Evolutionary conservation across 2,888 invertebrate species (phyloP), one percentile per base, ranked within the genome.

Genomic region (Epicampocera succincta): DNA sequence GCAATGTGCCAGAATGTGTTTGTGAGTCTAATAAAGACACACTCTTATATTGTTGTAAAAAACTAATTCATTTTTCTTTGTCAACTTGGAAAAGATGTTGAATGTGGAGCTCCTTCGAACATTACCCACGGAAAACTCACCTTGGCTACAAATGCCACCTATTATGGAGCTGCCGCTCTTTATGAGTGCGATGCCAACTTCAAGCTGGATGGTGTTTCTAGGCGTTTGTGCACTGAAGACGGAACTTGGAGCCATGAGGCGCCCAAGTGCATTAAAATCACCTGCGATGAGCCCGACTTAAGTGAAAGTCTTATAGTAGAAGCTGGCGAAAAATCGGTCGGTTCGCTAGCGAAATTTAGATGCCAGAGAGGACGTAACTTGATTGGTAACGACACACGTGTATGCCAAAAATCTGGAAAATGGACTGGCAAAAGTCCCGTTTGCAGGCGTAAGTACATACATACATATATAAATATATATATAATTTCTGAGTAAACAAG

Each of bases 161-260:
- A 96, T 89, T 97, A 97, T 86, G 97, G 97, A 0, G 96, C 96
- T 0, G 94, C 96, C 1, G 96, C 94, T 0, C 92, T 97, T 8
- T 98, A 98, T 88, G 95, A 96, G 85, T 98, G 98, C 87, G 93
- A 95, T 75, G 92, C 93, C 2, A 95, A 97, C 87, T 97, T 94
- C 91, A 94, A 95, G 87, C 91, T 97, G 12, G 95, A 95, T 84
- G 97, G 97, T 0, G 95, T 96, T 3, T 95, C 96, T 2, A 92
- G 97, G 68, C 92, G 97, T 78, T 90, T 96, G 66, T 98, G 97
- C 87, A 93, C 96, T 69, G 97, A 97, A 87, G 95, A 97, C 87
- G 97, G 95, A 63, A 97, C 96, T 0, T 98, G 97, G 98, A 96
- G 96, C 87, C 95, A 96, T 17, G 96, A 95, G 77, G 91, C 94